Evolutionary conservation across 2,113 vertebrate genomes (phyloP).

Genomic region (Phodopus roborovskii): DNA sequence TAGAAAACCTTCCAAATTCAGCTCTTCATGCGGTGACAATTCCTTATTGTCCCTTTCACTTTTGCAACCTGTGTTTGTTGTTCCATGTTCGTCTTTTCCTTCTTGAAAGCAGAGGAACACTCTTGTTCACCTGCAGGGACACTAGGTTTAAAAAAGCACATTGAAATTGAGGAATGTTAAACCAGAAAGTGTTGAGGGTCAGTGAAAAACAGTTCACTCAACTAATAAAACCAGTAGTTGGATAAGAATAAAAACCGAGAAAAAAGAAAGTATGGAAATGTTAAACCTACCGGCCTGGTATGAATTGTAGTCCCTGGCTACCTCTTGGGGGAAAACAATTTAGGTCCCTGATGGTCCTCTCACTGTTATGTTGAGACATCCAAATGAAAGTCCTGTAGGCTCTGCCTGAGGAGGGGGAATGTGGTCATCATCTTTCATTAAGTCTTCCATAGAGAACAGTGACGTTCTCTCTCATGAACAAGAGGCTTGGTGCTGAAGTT

Average conservation of each 20-base stretch:
- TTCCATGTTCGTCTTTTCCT: background rate
- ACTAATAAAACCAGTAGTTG: background rate
- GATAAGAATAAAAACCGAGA: background rate
- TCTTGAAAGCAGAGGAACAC: constrained; percentile 15
- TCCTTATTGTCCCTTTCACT: background rate
- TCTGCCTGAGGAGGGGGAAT: background rate
- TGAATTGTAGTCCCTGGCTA: background rate
- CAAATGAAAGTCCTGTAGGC: constrained; percentile 11
- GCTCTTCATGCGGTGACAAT: background rate
- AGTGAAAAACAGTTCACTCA: background rate
- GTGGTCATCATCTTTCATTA: constrained; percentile 16
- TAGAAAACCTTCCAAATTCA: constrained; percentile 45
- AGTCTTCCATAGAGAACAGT: constrained; percentile 17
- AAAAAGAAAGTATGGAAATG: background rate
- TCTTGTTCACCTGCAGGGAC: background rate
- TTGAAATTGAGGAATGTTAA: constrained; percentile 64
- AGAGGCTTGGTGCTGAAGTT: background rate
- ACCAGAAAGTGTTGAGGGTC: constrained; percentile 10
- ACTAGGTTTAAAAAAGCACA: constrained; percentile 56
- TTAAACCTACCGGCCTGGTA: background rate
- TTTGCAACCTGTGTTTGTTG: constrained; percentile 10
- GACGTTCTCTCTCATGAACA: background rate
- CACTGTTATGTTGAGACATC: background rate
- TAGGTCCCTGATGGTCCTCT: background rate
- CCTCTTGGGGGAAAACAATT: background rate